Percentiles rank a stretch among this genome's conserved stretches.
These are phyloP conservation scores for Conops quadrifasciatus DNA, from an alignment of 2,888 invertebrate species.

Conservation along the genomic window DNA sequence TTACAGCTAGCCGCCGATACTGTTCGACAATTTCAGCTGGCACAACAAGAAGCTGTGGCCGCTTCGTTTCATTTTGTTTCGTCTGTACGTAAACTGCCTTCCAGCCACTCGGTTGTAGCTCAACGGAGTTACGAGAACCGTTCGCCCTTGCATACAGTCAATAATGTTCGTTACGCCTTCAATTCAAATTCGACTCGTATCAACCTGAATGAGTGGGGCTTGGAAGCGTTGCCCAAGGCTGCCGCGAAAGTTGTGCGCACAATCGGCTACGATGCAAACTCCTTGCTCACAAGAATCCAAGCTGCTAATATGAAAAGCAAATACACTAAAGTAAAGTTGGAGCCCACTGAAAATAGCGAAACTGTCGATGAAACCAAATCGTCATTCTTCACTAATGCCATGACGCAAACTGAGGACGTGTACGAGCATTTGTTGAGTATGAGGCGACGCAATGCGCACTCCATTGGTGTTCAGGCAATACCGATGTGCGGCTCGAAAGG, in stretches of 20 bases:
- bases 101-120: conserved; percentile 41
- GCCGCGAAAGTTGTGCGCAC: conserved; percentile 40
- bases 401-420: conserved; percentile 46
- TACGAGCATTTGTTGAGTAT: conserved; percentile 32
- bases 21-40: neutral
- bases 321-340: conserved; percentile 39
- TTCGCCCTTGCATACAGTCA: conserved; percentile 46
- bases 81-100: conserved; percentile 44
- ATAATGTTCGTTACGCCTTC: conserved; percentile 46
- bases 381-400: conserved; percentile 42
- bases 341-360: conserved; percentile 18
- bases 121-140: conserved; percentile 47
- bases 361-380: conserved; percentile 38
- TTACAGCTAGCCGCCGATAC: conserved; percentile 16
- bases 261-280: conserved; percentile 41
- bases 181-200: conserved; percentile 42
- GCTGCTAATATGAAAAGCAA: conserved; percentile 41
- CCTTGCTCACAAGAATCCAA: conserved; percentile 39
- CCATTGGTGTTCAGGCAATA: conserved; percentile 40
- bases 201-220: conserved; percentile 45
- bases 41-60: neutral
- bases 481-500: conserved; percentile 11
- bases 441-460: conserved; percentile 25
- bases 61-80: conserved; percentile 33
- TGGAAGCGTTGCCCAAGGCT: conserved; percentile 39